Percentiles rank a stretch among this genome's conserved stretches.
Conservation (phyloP, 2,888 invertebrate genomes). For the Scaptodrosophila latifasciaeformis region DNA sequence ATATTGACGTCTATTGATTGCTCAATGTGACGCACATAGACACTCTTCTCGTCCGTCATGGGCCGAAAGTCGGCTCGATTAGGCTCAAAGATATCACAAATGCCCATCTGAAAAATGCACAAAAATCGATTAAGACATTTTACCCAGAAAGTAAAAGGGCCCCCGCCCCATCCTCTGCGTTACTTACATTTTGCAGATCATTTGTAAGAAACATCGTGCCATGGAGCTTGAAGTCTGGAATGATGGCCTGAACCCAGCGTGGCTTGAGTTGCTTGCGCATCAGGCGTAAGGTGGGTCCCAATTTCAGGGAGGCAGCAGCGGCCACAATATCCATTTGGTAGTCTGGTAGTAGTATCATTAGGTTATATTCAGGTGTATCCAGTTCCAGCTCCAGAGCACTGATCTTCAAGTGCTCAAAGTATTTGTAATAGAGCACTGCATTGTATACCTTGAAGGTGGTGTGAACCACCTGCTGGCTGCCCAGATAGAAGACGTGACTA, state of each 20-base stretch:
- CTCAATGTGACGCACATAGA: constrained; percentile 89
- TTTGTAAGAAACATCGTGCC: constrained; percentile 88
- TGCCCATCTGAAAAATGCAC: constrained; percentile 79
- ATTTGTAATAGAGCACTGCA: constrained; percentile 84
- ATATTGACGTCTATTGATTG: constrained; percentile 89
- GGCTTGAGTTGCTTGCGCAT: constrained; percentile 82
- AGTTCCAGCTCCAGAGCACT: constrained; percentile 85
- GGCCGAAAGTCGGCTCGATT: constrained; percentile 85
- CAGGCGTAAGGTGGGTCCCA: constrained; percentile 79
- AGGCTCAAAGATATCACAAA: constrained; percentile 87
- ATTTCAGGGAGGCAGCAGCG: constrained; percentile 80
- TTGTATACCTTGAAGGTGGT: constrained; percentile 85
- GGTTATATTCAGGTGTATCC: constrained; percentile 86
- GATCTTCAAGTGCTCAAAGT: constrained; percentile 83
- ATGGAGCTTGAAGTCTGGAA: constrained; percentile 87
- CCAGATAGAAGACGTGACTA: constrained; percentile 74
- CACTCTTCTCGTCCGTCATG: constrained; percentile 85
- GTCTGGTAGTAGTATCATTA: constrained; percentile 83
- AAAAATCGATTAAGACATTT: too few species aligned
- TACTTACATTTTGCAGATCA: constrained; percentile 85
- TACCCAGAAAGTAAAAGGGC: constrained; percentile 45
- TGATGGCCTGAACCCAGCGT: constrained; percentile 84
- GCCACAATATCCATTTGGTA: constrained; percentile 80
- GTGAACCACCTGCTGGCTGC: constrained; percentile 76
- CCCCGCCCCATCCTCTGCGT: constrained; percentile 45